Evolutionary conservation across 2,888 invertebrate species (phyloP).

Genomic region (Volucella inanis): DNA sequence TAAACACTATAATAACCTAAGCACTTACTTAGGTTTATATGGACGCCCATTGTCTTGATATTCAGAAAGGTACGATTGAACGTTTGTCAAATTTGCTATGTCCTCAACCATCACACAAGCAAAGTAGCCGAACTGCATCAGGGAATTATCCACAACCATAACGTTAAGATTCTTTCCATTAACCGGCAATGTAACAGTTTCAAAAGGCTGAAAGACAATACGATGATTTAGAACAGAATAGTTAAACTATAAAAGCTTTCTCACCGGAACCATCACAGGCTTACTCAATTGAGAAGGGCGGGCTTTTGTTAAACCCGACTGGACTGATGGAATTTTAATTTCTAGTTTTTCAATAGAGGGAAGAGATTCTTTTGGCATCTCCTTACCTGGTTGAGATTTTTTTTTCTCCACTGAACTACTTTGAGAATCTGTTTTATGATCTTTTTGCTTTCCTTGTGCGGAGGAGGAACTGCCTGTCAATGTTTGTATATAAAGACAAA

Average conservation of each 20-base stretch:
- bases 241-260: background rate
- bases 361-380: background rate
- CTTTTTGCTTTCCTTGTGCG: background rate
- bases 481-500: conserved; percentile 41
- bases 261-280: conserved; percentile 60
- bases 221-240: background rate
- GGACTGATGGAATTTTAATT: background rate
- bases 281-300: conserved; percentile 51
- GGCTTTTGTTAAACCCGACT: background rate
- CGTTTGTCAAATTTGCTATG: conserved; percentile 57
- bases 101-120: conserved; percentile 74
- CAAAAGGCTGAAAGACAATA: conserved; percentile 60
- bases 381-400: too few species aligned
- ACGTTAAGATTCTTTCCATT: conserved; percentile 64
- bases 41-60: conserved; percentile 58
- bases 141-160: conserved; percentile 75
- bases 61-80: conserved; percentile 71
- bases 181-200: conserved; percentile 31
- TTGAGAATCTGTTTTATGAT: too few species aligned
- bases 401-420: background rate
- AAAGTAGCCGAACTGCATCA: conserved; percentile 72
- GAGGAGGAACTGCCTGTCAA: background rate
- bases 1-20: background rate
- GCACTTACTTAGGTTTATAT: conserved; percentile 76
- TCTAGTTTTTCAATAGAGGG: background rate